Conservation (phyloP, 2,888 invertebrate genomes). For the Anagyrus pseudococci region DNA sequence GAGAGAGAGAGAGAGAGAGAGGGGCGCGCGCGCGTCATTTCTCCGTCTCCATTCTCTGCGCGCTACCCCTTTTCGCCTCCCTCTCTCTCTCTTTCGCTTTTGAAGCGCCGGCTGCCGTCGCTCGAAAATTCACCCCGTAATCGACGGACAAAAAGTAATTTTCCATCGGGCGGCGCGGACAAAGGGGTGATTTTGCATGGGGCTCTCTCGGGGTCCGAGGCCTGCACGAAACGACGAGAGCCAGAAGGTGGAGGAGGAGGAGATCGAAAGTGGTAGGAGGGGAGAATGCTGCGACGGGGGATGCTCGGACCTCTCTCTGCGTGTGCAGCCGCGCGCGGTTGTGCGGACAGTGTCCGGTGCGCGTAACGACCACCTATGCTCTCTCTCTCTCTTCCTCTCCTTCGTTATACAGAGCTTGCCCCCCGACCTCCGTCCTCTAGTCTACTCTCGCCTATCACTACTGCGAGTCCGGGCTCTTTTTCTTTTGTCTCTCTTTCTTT, state of each 20-base stretch:
- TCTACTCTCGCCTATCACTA: no score
- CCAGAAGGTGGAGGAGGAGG: slow-evolving; percentile 9
- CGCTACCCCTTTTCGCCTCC: slow-evolving; percentile 32
- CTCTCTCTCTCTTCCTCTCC: slow-evolving; percentile 34
- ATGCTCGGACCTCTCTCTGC: background rate
- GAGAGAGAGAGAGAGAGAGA: no score
- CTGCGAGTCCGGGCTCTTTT: no score
- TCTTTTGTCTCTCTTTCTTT: no score
- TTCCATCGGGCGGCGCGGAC: slow-evolving; percentile 47
- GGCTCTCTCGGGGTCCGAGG: slow-evolving; percentile 41
- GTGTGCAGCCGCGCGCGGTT: slow-evolving; percentile 44
- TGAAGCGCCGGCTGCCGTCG: slow-evolving; percentile 54
- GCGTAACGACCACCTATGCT: slow-evolving; percentile 53
- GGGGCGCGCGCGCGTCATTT: no score
- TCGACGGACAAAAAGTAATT: slow-evolving; percentile 62
- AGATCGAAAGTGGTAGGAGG: no score
- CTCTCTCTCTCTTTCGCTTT: slow-evolving; percentile 27
- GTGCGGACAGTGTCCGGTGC: slow-evolving; percentile 58
- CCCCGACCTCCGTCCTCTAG: no score
- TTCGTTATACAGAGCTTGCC: no score
- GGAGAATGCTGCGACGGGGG: background rate
- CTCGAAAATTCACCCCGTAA: slow-evolving; percentile 59
- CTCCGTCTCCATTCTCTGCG: slow-evolving; percentile 4
- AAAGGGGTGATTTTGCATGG: slow-evolving; percentile 57
- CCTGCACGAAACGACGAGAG: no score